These are phyloP conservation scores for Helogale parvula DNA, from an alignment of 2,113 vertebrate genomes.

Conservation along the genomic window DNA sequence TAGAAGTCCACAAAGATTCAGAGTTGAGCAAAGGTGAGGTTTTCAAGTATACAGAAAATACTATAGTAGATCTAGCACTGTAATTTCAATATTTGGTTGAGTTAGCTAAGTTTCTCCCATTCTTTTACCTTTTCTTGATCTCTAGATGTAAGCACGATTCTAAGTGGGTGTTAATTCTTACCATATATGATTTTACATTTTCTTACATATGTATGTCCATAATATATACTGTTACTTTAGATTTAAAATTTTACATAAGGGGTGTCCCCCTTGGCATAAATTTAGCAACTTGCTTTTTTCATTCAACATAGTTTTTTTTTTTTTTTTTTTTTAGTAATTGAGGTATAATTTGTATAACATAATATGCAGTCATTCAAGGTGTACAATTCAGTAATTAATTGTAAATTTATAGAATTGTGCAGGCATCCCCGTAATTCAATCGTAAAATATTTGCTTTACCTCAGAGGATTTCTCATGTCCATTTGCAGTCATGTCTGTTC, in stretches of 20 bases:
- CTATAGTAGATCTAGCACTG: not conserved
- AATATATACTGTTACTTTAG: not conserved
- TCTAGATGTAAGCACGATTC: not conserved
- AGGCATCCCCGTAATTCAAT: not conserved
- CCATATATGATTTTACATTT: conserved; percentile 14
- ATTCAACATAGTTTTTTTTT: not conserved
- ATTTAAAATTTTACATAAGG: conserved; percentile 32
- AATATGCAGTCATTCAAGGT: not conserved
- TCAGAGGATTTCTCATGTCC: not conserved
- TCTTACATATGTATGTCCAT: not conserved
- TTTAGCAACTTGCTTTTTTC: conserved; percentile 35
- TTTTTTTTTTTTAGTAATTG: not conserved
- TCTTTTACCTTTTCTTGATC: conserved; percentile 22
- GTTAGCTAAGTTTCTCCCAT: not conserved
- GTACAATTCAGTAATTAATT: not conserved
- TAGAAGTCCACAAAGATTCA: conserved; percentile 92
- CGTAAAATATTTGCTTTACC: conserved; percentile 24
- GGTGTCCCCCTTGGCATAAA: not conserved
- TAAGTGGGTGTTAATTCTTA: not conserved
- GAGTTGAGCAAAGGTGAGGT: conserved; percentile 86
- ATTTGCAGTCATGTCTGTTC: not conserved
- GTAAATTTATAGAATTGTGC: not conserved
- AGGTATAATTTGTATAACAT: conserved; percentile 6
- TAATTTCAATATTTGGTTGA: conserved; percentile 18
- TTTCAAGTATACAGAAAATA: conserved; percentile 39